phyloP scores from a whole-genome alignment of 2,888 invertebrate species.

The Sinohyriopsis cumingii region DNA sequence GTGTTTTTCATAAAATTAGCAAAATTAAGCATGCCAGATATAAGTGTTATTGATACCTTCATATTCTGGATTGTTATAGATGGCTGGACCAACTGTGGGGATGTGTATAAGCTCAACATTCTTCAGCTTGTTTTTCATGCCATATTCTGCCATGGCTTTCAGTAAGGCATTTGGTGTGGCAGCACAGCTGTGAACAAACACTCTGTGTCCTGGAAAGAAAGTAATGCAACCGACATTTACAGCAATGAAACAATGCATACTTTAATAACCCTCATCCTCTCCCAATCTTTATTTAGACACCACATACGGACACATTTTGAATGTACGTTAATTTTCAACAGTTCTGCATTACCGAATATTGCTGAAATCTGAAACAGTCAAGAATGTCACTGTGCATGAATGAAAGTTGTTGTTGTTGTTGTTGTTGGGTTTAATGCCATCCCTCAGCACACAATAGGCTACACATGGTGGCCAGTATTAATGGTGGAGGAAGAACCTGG shows the following conservation, averaged over 20 bases:
- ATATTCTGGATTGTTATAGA: conserved; percentile 82
- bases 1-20: neutral
- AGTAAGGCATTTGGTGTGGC: conserved; percentile 90
- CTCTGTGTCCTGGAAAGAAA: conserved; percentile 81
- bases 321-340: no score
- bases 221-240: neutral
- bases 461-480: no score
- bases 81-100: conserved; percentile 86
- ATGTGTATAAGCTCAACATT: conserved; percentile 91
- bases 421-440: no score
- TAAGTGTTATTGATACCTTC: conserved; percentile 76
- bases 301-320: neutral
- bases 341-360: no score
- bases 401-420: no score
- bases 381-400: no score
- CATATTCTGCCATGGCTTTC: conserved; percentile 86
- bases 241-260: neutral
- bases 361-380: no score
- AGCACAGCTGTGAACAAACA: conserved; percentile 92
- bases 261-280: no score
- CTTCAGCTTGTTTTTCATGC: conserved; percentile 80
- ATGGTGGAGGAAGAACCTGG: no score
- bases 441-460: no score
- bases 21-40: neutral
- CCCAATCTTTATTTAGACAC: no score